Evolutionary conservation across 2,888 invertebrate species (phyloP), one percentile per base, ranked within the genome.

Genomic region (Parnassius apollo): DNA sequence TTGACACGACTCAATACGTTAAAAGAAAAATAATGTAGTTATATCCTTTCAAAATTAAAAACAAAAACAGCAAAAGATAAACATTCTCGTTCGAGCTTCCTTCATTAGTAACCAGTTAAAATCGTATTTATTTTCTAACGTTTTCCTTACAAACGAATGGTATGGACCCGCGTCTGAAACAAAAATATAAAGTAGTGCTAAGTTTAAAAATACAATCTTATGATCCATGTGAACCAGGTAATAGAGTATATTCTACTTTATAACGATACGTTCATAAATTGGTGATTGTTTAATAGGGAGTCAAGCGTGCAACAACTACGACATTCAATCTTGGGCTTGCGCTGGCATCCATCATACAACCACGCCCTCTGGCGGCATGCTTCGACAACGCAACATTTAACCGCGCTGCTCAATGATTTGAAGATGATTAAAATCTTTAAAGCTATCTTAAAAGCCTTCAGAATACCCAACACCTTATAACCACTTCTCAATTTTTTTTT

Each of bases 281-380:
- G 66, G 69, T 66, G 55, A 65, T 64, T 66, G 66, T 66, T 68
- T 69, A 71, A 69, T 71, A 70, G 67, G 69, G 68, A 67, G 67
- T 68, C 67, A 67, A 66, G 66, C 66, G 64, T 68, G 69, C 54
- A 59, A 60, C 71, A 69, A 68, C 69, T 67, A 77, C 74, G 76
- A 80, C 79, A 80, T 78, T 80, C 77, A 78, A 80, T 81, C 80
- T 73, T 70, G 70, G 63, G 75, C 75, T 66, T 71, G 76, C 77
- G 77, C 74, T 66, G 74, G 73, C 86, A 90, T 89, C 88, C 86
- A 90, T 89, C 90, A 87, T 70, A 61, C 77, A 57, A 66, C 88
- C 89, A 82, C 89, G 88, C 89, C 89, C 81, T 71, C 74, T 68
- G 65, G 73, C 75, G 74, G 75, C 72, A 66, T 64, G 72, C 72